Evolutionary conservation across 2,113 vertebrate genomes (phyloP).

Genomic region (Chaetops frenatus): DNA sequence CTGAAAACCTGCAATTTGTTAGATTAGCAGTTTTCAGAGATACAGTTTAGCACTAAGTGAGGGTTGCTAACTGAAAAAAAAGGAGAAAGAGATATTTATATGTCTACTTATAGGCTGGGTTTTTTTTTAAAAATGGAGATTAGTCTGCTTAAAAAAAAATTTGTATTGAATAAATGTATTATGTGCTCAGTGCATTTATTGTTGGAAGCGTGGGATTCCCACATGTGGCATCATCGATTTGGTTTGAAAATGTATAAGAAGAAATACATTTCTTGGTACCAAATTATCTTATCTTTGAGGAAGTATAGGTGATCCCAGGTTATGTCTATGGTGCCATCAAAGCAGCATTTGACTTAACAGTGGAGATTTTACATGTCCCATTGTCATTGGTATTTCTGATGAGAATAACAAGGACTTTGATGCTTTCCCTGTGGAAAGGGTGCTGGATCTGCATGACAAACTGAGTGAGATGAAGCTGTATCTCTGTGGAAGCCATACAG

Average conservation of each 20-base stretch:
- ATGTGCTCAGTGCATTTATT: background rate
- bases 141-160: background rate
- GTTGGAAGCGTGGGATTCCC: background rate
- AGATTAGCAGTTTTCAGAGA: slow-evolving; percentile 34
- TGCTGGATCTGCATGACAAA: background rate
- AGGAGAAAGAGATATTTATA: background rate
- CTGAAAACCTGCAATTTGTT: slow-evolving; percentile 34
- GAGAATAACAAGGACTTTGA: background rate
- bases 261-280: background rate
- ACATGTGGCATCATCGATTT: background rate
- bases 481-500: background rate
- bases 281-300: background rate
- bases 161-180: background rate
- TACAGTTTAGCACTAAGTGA: slow-evolving; percentile 13
- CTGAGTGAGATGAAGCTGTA: background rate
- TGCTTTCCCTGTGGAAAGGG: background rate
- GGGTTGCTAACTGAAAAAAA: slow-evolving; percentile 11
- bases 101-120: slow-evolving; percentile 1
- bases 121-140: slow-evolving; percentile 1
- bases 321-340: background rate
- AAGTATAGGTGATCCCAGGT: background rate
- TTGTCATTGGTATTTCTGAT: background rate
- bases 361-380: background rate
- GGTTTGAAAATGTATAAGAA: background rate
- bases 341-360: background rate